Evolutionary conservation across 2,113 vertebrate genomes (phyloP).

Genomic region (Varanus salvator): DNA sequence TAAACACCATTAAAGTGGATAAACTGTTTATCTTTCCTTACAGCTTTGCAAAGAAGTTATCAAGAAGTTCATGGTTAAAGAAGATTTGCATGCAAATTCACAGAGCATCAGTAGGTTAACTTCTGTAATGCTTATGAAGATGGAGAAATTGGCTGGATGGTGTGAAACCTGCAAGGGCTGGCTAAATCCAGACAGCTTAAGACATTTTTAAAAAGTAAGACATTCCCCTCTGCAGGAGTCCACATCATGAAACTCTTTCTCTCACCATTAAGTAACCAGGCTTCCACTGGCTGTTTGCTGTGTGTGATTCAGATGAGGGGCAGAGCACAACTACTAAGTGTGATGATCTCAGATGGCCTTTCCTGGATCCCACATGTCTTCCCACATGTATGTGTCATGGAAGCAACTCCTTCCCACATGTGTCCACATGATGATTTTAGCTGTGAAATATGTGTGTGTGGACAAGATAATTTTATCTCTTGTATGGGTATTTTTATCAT

Average conservation of each 20-base stretch:
- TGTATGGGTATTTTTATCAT: neutral
- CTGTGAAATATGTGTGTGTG: neutral
- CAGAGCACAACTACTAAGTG: neutral
- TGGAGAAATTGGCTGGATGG: neutral
- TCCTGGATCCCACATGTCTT: neutral
- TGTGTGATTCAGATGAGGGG: neutral
- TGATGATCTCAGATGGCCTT: too few relatives aligned
- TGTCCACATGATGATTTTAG: neutral
- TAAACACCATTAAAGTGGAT: slow-evolving; percentile 56
- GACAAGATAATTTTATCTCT: too few relatives aligned
- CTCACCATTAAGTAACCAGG: neutral
- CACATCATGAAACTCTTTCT: neutral
- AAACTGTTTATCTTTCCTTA: slow-evolving; percentile 52
- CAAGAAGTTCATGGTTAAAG: slow-evolving; percentile 33
- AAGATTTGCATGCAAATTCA: slow-evolving; percentile 51
- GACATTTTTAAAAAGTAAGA: too few relatives aligned
- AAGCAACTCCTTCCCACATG: neutral
- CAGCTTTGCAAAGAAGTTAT: slow-evolving; percentile 39
- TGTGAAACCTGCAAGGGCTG: neutral
- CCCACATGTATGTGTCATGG: neutral
- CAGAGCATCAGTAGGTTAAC: slow-evolving; percentile 27
- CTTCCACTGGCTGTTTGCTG: neutral
- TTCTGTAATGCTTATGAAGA: slow-evolving; percentile 31
- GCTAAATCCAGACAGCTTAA: neutral
- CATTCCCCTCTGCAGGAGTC: too few relatives aligned